These are phyloP conservation scores for Baccha elongata DNA, from an alignment of 2,888 invertebrate species.

Conservation along the genomic window DNA sequence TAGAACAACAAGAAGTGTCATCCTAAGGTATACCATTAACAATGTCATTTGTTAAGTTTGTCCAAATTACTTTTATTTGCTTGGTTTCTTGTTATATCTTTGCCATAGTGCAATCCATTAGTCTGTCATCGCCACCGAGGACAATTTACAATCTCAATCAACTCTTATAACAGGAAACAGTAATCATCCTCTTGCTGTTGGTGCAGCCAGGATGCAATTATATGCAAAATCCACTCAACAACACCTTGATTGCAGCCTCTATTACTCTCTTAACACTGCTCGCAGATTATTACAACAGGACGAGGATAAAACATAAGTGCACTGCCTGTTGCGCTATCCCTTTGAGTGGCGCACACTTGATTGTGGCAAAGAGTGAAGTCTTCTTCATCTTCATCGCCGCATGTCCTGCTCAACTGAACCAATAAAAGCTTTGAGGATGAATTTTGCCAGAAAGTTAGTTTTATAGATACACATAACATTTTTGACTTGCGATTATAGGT, in stretches of 20 bases:
- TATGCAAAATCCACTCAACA: slow-evolving; percentile 46
- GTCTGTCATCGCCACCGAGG: slow-evolving; percentile 9
- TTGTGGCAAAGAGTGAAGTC: slow-evolving; percentile 48
- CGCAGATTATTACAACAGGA: slow-evolving; percentile 49
- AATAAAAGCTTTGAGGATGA: not conserved
- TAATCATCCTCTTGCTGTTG: slow-evolving; percentile 48
- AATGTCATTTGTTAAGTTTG: not conserved
- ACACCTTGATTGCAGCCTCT: slow-evolving; percentile 27
- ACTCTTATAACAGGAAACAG: slow-evolving; percentile 40
- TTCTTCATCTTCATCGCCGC: not conserved
- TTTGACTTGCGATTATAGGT: too few species aligned
- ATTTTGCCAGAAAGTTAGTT: slow-evolving; percentile 6
- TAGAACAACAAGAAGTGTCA: not conserved
- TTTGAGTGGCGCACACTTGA: slow-evolving; percentile 46
- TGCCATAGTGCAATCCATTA: not conserved
- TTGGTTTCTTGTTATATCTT: slow-evolving; percentile 2
- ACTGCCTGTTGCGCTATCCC: slow-evolving; percentile 62
- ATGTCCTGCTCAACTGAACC: slow-evolving; percentile 4
- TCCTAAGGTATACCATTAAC: not conserved
- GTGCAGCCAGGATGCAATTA: slow-evolving; percentile 59
- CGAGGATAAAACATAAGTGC: slow-evolving; percentile 51
- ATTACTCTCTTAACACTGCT: not conserved
- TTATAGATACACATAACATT: not conserved
- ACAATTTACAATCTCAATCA: slow-evolving; percentile 52
- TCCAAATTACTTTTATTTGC: slow-evolving; percentile 29